Evolutionary conservation across 2,888 invertebrate genomes (phyloP).

Genomic region (Nomada fucata): DNA sequence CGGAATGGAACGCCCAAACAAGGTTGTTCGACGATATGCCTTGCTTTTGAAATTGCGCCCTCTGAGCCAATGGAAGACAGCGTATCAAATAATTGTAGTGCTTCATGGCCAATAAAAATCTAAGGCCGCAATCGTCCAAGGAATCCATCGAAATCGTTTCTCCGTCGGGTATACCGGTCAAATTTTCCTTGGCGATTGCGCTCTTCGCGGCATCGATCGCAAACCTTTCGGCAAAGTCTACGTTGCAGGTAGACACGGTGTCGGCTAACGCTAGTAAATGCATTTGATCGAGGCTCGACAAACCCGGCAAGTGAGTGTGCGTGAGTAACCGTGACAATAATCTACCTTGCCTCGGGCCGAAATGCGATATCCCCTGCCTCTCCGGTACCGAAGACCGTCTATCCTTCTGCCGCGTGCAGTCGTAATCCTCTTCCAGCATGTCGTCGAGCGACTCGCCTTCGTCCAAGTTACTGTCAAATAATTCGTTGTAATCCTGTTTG

Average conservation of each 20-base stretch:
- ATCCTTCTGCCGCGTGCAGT: conserved; percentile 86
- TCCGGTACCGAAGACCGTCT: conserved; percentile 90
- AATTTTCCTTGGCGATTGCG: conserved; percentile 88
- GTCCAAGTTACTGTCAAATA: conserved; percentile 93
- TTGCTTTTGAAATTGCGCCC: conserved; percentile 93
- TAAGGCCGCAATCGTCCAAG: conserved; percentile 98
- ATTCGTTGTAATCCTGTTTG: conserved; percentile 93
- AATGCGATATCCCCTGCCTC: conserved; percentile 91
- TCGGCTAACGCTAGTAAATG: conserved; percentile 99
- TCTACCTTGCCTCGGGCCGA: conserved; percentile 94
- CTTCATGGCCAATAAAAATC: conserved; percentile 98
- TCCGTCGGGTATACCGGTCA: conserved; percentile 86
- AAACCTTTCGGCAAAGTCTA: conserved; percentile 93
- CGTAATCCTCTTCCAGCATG: conserved; percentile 90
- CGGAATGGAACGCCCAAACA: conserved; percentile 99
- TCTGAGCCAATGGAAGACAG: conserved; percentile 95
- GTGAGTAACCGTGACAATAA: conserved; percentile 95
- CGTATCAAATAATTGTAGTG: conserved; percentile 97
- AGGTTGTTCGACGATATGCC: conserved; percentile 96
- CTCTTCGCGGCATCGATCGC: conserved; percentile 88
- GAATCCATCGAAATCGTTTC: conserved; percentile 89
- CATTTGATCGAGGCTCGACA: conserved; percentile 99
- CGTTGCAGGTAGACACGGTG: conserved; percentile 97
- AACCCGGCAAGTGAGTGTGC: conserved; percentile 96
- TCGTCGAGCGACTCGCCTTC: conserved; percentile 93